These are phyloP conservation scores for Glaucomys volans DNA, from an alignment of 2,113 vertebrate species.

Conservation along the genomic window DNA sequence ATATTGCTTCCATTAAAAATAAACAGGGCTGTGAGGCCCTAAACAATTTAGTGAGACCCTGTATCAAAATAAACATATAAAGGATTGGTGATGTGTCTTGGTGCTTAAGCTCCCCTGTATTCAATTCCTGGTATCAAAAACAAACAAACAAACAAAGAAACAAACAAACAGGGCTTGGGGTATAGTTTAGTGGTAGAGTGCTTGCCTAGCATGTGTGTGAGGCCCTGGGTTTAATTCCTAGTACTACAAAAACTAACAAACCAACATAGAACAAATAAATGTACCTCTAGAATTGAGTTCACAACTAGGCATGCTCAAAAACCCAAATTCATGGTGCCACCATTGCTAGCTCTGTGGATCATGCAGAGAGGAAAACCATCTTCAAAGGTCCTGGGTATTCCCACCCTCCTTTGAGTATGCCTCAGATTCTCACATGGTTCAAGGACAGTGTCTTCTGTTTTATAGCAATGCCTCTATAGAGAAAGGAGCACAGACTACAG, in stretches of 20 bases:
- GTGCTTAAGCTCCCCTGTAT: too few relatives aligned
- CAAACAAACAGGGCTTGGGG: not conserved
- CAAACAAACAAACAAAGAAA: too few relatives aligned
- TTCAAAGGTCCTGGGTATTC: not conserved
- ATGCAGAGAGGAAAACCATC: rapidly evolving
- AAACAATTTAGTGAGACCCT: too few relatives aligned
- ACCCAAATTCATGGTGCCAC: not conserved
- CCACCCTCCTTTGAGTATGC: not conserved
- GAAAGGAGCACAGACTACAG: not conserved
- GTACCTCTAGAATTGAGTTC: not conserved
- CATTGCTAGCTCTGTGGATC: not conserved
- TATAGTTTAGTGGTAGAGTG: not conserved
- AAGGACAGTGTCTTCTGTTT: not conserved
- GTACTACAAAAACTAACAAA: not conserved
- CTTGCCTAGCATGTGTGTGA: not conserved
- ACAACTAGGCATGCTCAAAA: not conserved
- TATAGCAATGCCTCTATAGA: not conserved
- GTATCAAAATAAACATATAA: too few relatives aligned
- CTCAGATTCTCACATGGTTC: not conserved
- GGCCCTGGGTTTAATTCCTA: not conserved
- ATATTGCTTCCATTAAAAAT: not conserved
- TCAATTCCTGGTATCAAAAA: too few relatives aligned
- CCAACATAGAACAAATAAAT: not conserved
- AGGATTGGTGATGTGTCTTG: too few relatives aligned
- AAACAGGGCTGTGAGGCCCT: not conserved